Base-by-base conservation (phyloP, 2,113 vertebrate species). In the Pavo muticus region DNA sequence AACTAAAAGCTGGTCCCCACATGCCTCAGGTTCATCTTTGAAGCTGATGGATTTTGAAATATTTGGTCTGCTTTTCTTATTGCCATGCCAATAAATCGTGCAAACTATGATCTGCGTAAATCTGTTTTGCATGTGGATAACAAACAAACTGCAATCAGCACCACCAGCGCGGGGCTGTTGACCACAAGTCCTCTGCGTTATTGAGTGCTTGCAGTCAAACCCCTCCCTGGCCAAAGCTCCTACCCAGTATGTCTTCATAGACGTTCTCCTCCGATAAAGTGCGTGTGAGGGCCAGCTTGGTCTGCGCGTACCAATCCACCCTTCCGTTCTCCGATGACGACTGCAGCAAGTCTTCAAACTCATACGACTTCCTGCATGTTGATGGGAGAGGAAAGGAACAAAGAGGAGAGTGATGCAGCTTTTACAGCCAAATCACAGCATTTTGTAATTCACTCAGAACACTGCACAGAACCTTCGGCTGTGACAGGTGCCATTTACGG, bases 231-330 rank as follows among this genome's bases (percentile, higher is more conserved):
- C 11, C 59, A 42, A 29, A 74, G 48, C 5, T 91, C 97, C 98
- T 98, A 99, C 99, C 99, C 93, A 99, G 97, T 79, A 99, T 99
- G 97, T 99, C 99, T 94, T 99, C 99, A 2, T 99, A 99, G 97
- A 99, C 96, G 59, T 99, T 99, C 95, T 99, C 99, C 93, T 99
- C 99, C 2, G 99, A 99, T 98, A 99, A 98, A 98, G 99, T 99
- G 98, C 99, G 98, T 91, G 99, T 98, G 60, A 99, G 98, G 57
- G 98, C 98, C 97, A 99, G 95, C 96, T 98, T 98, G 48, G 99
- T 98, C 97, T 99, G 99, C 39, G 99, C 98, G 0, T 99, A 99
- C 99, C 99, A 99, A 95, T 99, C 99, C 83, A 98, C 98, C 76
- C 98, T 97, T 90, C 98, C 97, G 40, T 97, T 98, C 85, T 99